Evolutionary conservation across 2,888 invertebrate species (phyloP).

Genomic region (Rhimphoctona megacephalus): DNA sequence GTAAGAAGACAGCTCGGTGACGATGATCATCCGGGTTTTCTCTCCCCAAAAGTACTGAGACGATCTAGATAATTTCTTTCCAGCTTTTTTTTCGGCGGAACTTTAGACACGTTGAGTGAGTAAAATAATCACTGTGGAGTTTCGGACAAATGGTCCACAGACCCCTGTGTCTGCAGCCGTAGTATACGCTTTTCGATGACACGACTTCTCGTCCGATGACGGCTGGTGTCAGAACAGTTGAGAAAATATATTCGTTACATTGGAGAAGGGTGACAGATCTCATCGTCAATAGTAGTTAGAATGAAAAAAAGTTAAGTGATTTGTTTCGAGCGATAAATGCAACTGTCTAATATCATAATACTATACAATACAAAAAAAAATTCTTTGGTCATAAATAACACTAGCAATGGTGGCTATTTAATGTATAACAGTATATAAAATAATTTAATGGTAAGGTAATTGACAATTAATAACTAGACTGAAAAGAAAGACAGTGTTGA

Average conservation of each 20-base stretch:
- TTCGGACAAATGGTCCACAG: constrained; percentile 52
- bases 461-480: no score
- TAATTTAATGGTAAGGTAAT: background rate
- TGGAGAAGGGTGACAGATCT: constrained; percentile 28
- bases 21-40: constrained; percentile 39
- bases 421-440: background rate
- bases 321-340: background rate
- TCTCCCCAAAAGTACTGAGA: background rate
- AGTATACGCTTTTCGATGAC: constrained; percentile 53
- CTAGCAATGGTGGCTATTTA: background rate
- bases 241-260: constrained; percentile 53
- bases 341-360: background rate
- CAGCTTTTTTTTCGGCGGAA: constrained; percentile 21
- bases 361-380: background rate
- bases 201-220: constrained; percentile 56
- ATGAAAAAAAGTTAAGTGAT: constrained; percentile 25
- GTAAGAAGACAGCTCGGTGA: constrained; percentile 15
- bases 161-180: constrained; percentile 29
- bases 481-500: no score
- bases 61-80: constrained; percentile 42
- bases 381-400: background rate
- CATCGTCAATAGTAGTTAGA: background rate
- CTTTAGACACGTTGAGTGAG: constrained; percentile 60
- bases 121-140: constrained; percentile 49
- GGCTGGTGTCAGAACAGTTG: constrained; percentile 61